A percentile compares a stretch with the other conserved stretches of the same genome.
phyloP scores from a whole-genome alignment of 2,888 invertebrate genomes.

The Lithodes maja region DNA sequence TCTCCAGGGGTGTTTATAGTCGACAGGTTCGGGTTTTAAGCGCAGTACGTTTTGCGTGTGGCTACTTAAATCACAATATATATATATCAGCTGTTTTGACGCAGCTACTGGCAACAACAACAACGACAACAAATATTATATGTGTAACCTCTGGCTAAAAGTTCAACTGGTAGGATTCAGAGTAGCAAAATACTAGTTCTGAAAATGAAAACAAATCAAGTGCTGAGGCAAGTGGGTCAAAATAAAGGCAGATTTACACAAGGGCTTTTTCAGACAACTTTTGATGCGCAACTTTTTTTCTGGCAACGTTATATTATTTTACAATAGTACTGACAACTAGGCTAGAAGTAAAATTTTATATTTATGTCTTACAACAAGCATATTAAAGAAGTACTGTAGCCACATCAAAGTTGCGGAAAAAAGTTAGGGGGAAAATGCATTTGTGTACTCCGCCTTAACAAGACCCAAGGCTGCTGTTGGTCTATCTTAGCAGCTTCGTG shows the following conservation, averaged over 20 bases:
- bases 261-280: too few species aligned
- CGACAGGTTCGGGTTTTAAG: constrained; percentile 7
- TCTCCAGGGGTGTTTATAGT: background rate
- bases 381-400: too few species aligned
- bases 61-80: constrained; percentile 23
- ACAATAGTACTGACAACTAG: too few species aligned
- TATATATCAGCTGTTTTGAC: background rate
- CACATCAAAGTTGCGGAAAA: too few species aligned
- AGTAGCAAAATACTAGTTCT: constrained; percentile 8
- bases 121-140: constrained; percentile 9
- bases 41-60: background rate
- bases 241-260: background rate
- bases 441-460: too few species aligned
- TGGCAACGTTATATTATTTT: too few species aligned
- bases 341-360: too few species aligned
- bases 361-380: too few species aligned
- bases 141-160: constrained; percentile 6
- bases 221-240: constrained; percentile 38
- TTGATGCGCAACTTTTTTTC: too few species aligned
- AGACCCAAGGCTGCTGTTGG: constrained; percentile 2
- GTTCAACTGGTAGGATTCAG: constrained; percentile 2
- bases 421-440: too few species aligned
- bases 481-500: constrained; percentile 12
- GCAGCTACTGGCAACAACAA: constrained; percentile 20
- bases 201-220: constrained; percentile 36